A percentile compares a stretch with the other conserved stretches of the same genome.
phyloP scores from a whole-genome alignment of 2,888 invertebrate genomes.

The Thumatha senex region DNA sequence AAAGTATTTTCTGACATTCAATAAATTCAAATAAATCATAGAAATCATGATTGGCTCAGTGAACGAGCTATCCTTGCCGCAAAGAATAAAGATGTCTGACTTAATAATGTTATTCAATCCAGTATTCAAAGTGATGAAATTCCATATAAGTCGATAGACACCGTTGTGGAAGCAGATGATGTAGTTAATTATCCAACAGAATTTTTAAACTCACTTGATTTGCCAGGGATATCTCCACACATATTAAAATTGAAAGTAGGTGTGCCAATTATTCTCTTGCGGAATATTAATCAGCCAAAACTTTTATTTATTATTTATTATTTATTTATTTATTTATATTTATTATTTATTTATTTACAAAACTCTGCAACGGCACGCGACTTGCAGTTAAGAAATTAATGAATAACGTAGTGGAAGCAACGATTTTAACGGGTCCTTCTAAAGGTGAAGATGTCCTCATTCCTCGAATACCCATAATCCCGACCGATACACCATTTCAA shows the following conservation, averaged over 20 bases:
- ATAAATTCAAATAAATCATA: constrained; percentile 26
- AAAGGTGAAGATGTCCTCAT: constrained; percentile 8
- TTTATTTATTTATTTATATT: no score
- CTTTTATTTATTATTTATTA: no score
- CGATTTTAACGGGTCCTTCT: constrained; percentile 9
- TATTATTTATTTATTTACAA: no score
- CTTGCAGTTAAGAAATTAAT: constrained; percentile 26
- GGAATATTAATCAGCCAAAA: constrained; percentile 28
- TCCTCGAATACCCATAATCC: neutral
- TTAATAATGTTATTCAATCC: neutral
- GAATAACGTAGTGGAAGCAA: constrained; percentile 23
- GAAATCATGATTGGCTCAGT: constrained; percentile 35
- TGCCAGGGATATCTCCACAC: constrained; percentile 36
- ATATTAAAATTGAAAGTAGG: constrained; percentile 42
- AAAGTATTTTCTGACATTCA: constrained; percentile 16
- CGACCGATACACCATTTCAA: neutral
- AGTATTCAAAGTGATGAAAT: neutral
- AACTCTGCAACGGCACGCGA: constrained; percentile 20
- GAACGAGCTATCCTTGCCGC: constrained; percentile 11
- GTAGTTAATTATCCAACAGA: constrained; percentile 43
- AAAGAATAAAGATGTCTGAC: constrained; percentile 18
- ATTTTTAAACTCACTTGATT: constrained; percentile 46
- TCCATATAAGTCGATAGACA: neutral
- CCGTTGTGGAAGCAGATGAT: constrained; percentile 18
- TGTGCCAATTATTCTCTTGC: constrained; percentile 40